These are phyloP conservation scores for Anoplolepis gracilipes DNA, from an alignment of 1,140 invertebrate species.

Conservation along the genomic window DNA sequence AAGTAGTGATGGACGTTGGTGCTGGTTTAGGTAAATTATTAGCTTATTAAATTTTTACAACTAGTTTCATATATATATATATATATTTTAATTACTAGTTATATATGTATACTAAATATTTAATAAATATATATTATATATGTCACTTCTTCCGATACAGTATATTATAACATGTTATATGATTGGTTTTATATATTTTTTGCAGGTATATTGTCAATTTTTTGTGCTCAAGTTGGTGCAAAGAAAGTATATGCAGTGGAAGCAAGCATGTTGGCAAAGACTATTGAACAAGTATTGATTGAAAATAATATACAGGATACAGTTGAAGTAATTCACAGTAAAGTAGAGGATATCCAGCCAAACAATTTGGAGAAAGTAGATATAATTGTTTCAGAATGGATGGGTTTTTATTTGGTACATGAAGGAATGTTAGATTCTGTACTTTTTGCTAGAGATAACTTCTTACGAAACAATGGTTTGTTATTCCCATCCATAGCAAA, in stretches of 20 bases:
- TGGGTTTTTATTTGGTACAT: conserved; percentile 99
- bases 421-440: conserved; percentile 99
- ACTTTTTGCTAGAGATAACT: conserved; percentile 95
- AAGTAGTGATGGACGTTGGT: conserved; percentile 96
- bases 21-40: conserved; percentile 90
- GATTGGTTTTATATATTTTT: neutral
- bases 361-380: conserved; percentile 93
- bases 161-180: neutral
- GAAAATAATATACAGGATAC: conserved; percentile 89
- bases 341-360: conserved; percentile 94
- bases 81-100: too few relatives aligned
- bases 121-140: conserved; percentile 33
- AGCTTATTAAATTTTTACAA: neutral
- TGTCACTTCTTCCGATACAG: neutral
- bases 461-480: conserved; percentile 90
- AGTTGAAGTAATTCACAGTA: conserved; percentile 90
- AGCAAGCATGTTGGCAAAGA: conserved; percentile 94
- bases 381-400: conserved; percentile 99
- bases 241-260: conserved; percentile 96
- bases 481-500: conserved; percentile 86
- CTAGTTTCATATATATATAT: too few relatives aligned
- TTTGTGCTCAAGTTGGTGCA: conserved; percentile 97
- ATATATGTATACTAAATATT: neutral
- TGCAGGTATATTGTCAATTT: conserved; percentile 97
- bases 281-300: conserved; percentile 92